These are phyloP conservation scores for Ormyrus thymus DNA, from an alignment of 2,888 invertebrate genomes.

Conservation along the genomic window DNA sequence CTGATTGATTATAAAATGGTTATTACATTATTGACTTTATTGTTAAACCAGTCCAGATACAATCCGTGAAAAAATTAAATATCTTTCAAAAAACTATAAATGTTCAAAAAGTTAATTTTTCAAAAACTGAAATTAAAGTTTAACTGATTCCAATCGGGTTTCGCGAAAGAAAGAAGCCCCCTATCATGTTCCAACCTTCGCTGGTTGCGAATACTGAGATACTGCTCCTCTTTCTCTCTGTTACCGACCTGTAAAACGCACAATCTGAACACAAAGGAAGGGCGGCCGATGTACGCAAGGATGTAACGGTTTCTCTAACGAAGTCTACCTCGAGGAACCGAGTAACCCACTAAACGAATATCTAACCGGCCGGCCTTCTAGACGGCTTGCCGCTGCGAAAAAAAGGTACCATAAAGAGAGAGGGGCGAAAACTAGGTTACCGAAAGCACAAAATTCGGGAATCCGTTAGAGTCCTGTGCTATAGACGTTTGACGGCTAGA, in stretches of 20 bases:
- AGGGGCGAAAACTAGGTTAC: constrained; percentile 44
- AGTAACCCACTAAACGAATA: constrained; percentile 69
- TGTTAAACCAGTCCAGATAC: too few relatives aligned
- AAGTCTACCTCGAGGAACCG: constrained; percentile 63
- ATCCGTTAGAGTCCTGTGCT: constrained; percentile 50
- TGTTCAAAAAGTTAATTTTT: too few relatives aligned
- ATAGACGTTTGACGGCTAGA: constrained; percentile 37
- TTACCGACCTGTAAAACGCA: constrained; percentile 54
- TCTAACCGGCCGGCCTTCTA: constrained; percentile 53
- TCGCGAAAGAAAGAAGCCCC: too few relatives aligned
- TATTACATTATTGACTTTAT: too few relatives aligned
- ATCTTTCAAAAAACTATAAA: too few relatives aligned
- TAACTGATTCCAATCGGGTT: too few relatives aligned
- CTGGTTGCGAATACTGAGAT: too few relatives aligned
- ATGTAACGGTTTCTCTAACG: constrained; percentile 67
- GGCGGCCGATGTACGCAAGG: constrained; percentile 61
- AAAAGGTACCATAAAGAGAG: constrained; percentile 48
- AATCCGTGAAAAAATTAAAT: too few relatives aligned
- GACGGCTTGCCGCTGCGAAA: constrained; percentile 51
- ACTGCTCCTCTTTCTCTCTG: constrained; percentile 12
- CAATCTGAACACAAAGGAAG: constrained; percentile 64
- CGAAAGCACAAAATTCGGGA: constrained; percentile 40
- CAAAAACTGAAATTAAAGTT: too few relatives aligned
- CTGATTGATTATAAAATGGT: too few relatives aligned
- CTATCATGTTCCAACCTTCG: too few relatives aligned